Evolutionary conservation across 2,888 invertebrate species (phyloP), one percentile per base, ranked within the genome.

Genomic region (Agrochola macilenta): DNA sequence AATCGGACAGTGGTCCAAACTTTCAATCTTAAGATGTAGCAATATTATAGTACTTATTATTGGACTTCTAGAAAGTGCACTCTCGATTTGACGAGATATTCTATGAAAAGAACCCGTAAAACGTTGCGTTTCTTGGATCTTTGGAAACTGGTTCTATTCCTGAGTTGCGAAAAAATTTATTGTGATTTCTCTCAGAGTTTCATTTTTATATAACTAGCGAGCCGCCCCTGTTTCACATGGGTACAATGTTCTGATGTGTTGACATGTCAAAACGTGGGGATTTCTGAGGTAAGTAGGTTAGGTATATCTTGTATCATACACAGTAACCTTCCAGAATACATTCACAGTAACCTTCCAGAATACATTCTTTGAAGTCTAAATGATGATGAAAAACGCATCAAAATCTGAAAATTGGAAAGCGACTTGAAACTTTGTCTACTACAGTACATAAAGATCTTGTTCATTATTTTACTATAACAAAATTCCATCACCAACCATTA

Each of bases 1-100:
- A 73, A 66, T 73, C n/a, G 39, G 14, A 30, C 14, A 9, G 17
- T 49, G n/a, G 39, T 46, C 17, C 5, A 0, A 60, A 66, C 30
- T 80, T 80, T 58, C 46, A 64, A 74, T 69, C 11, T 74, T 39
- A 23, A 69, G 63, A 46, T 64, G 20, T 12, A 17, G 12, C 58
- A 52, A 65, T 75, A 65, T 49, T 39, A 39, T 7, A 39, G 39
- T 39, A 39, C 39, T 35, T 35, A 9, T 3, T 49, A 30, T 60
- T 39, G 17, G 26, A 74, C 17, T 69, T 58, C 26, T n/a, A 14
- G n/a, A 23, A 30, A 57, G n/a, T 52, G 35, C 35, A 20, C 35
- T 46, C 8, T 63, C 54, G 30, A 52, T 66, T 23, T 68, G 43
- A 49, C 5, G 20, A 23, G 7, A 35, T 58, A 46, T 73, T 52